Base-by-base conservation (phyloP, 2,888 invertebrate species). In the Tyria jacobaeae region DNA sequence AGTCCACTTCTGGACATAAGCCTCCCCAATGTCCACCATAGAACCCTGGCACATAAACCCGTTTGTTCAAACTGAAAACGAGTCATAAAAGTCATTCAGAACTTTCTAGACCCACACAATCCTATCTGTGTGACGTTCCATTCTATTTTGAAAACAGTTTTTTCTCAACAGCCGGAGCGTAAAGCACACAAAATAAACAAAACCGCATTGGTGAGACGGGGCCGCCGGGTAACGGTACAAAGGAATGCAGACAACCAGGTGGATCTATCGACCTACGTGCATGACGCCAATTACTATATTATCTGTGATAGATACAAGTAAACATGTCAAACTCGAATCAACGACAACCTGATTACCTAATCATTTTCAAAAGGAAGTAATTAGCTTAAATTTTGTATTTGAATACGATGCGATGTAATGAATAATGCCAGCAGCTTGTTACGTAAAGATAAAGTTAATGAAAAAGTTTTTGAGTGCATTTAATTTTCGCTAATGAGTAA, bases 231-330 rank as follows among this genome's bases (percentile, higher is more conserved):
- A 75, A 75, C 75, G 75, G 75, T 64, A 71, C 75, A 66, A 65
- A 64, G 75, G 75, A 77, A 75, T 75, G 75, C 78, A 71, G 75
- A 71, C 50, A 25, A 61, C 64, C 74, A 77, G 75, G 77, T 75
- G 51, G 64, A 74, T 77, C 70, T 73, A 74, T 60, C 63, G 70
- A 76, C 51, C 63, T 62, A 64, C 71, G 57, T 70, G 54, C 41
- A 50, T 56, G 65, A 62, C 35, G 44, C 50, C 51, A 44, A 61
- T 57, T 53, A 60, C 41, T 10, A 17, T 41, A 44, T 21, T 44
- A 50, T 64, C 60, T 64, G 62, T 57, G 31, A 66, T 15, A 21
- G 3, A 21, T 21, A 4, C 5, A 44, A 44, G 7, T 44, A 44
- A 5, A 21, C 10, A 41, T 21, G 17, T 41, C 17, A 41, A 41